phyloP scores from a whole-genome alignment of 2,797 vertebrate genomes.

The Lates japonicus region DNA sequence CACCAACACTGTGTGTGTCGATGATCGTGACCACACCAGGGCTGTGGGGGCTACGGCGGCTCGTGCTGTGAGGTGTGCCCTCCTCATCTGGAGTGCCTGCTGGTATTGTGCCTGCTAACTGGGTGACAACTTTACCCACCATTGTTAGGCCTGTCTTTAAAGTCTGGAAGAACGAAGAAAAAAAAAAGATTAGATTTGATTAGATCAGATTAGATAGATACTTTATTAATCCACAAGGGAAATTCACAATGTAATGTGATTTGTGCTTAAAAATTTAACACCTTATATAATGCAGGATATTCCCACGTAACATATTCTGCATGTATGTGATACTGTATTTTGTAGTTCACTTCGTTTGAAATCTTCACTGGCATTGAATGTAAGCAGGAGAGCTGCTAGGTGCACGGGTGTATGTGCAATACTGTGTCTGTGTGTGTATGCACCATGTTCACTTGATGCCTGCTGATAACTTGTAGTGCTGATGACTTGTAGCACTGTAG shows the following conservation, averaged over 20 bases:
- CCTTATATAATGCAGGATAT: not conserved
- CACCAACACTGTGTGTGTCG: constrained; percentile 93
- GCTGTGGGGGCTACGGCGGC: constrained; percentile 91
- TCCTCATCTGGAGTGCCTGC: constrained; percentile 93
- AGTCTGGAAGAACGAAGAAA: constrained; percentile 82
- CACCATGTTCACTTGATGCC: constrained; percentile 57
- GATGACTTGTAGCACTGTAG: constrained; percentile 67
- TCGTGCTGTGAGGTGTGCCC: constrained; percentile 88
- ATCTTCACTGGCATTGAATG: not conserved
- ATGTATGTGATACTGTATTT: not conserved
- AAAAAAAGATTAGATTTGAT: not conserved
- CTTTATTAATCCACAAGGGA: no score
- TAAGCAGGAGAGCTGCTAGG: not conserved
- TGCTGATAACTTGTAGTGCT: constrained; percentile 69
- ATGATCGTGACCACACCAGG: constrained; percentile 96
- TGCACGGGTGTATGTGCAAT: not conserved
- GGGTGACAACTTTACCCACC: constrained; percentile 98
- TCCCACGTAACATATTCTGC: not conserved
- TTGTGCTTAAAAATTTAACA: not conserved
- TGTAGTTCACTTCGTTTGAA: not conserved
- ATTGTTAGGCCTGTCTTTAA: constrained; percentile 97
- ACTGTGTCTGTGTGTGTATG: constrained; percentile 21
- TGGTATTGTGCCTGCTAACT: constrained; percentile 94
- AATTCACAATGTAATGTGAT: not conserved
- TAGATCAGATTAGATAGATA: no score